These are phyloP conservation scores for Laothoe populi DNA, from an alignment of 2,888 invertebrate genomes.

Conservation along the genomic window DNA sequence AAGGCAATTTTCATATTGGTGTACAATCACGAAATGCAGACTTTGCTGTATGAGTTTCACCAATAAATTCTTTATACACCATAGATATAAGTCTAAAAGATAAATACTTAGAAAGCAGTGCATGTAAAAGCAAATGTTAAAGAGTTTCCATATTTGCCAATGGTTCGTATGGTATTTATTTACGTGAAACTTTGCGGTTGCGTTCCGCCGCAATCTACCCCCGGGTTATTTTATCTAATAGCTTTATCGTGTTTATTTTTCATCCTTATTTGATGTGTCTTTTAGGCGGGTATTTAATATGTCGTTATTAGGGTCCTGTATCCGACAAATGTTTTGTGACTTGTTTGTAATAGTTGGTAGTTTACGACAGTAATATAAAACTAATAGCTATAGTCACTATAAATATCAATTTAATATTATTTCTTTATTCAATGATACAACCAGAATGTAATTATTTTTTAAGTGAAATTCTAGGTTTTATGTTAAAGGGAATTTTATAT, in stretches of 20 bases:
- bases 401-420: too few relatives aligned
- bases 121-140: background rate
- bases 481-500: too few relatives aligned
- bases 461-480: too few relatives aligned
- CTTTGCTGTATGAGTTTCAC: too few relatives aligned
- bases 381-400: too few relatives aligned
- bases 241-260: conserved; percentile 25
- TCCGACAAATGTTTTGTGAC: background rate
- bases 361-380: too few relatives aligned
- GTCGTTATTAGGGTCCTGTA: background rate
- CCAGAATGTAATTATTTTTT: too few relatives aligned
- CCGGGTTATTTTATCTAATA: conserved; percentile 23
- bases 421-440: too few relatives aligned
- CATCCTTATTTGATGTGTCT: conserved; percentile 36
- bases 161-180: conserved; percentile 12
- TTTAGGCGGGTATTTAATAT: conserved; percentile 29
- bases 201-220: conserved; percentile 20
- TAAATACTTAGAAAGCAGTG: too few relatives aligned
- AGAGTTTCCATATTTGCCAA: conserved; percentile 6
- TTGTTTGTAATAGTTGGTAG: background rate
- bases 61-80: too few relatives aligned
- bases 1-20: background rate
- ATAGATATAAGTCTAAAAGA: too few relatives aligned
- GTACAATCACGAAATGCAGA: background rate
- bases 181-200: conserved; percentile 4